Base-by-base conservation (phyloP, 64 coral and sea anemone species). In the Hydrozoanthus tunicans region DNA sequence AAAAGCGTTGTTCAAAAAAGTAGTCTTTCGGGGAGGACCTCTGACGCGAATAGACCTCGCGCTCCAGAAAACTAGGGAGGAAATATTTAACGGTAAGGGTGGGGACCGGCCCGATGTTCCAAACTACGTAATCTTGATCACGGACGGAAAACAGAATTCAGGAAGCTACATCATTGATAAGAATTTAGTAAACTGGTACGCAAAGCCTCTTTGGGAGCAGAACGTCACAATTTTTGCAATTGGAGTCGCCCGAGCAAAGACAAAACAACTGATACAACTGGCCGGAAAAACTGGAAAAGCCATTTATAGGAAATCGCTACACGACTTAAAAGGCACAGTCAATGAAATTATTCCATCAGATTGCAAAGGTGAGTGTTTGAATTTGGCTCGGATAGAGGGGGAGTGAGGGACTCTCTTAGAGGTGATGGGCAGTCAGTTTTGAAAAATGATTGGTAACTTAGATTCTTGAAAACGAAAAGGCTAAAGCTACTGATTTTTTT, bases 121-220 rank as follows among this genome's bases (percentile, higher is more conserved):
- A 25, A 84, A 92, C 27, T 81, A 62, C 52, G 58, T 83, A 2
- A 52, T 92, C 4, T 69, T 92, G 0, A 11, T 92, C 14, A 92
- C 90, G 13, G 90, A 92, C 60, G 90, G 90, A 64, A 83, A 53
- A 25, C 84, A 88, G 70, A 88, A 88, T 88, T 88, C 84, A 9
- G 84, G 84, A 3, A 7, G 2, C 5, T 74, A 17, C 3, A 3
- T 14, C 1, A 25, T 73, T 51, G 84, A 88, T 6, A 6, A 7
- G 10, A 88, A 61, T 17, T 56, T 88, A 14, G 53, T 20, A 10
- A 0, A 4, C 6, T 81, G 79, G 79, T 74, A 88, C 53, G 84
- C 84, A 7, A 74, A 56, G 25, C 84, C 68, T 7, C 69, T 88
- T 4, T 88, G 84, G 84, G 4, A 74, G 0, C 73, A 17, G 20